Evolutionary conservation across 2,113 vertebrate genomes (phyloP).

Genomic region (Pseudonaja textilis): DNA sequence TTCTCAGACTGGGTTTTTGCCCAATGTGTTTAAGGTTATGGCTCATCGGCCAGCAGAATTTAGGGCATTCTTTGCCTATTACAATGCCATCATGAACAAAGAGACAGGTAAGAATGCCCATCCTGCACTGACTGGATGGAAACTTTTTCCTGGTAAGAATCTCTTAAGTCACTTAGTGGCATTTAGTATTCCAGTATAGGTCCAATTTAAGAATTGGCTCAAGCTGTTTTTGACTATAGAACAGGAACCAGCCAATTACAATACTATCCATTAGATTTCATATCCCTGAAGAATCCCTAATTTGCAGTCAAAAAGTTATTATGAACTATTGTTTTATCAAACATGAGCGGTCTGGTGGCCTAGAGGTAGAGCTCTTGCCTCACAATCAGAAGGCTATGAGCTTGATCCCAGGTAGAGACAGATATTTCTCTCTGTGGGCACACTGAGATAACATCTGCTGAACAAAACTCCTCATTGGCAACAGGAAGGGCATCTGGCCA

Average conservation of each 20-base stretch:
- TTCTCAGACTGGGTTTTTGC: slow-evolving; percentile 77
- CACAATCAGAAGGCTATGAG: too few species aligned
- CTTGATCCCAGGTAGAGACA: too few species aligned
- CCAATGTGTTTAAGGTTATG: slow-evolving; percentile 80
- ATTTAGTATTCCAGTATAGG: neutral
- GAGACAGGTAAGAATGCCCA: slow-evolving; percentile 73
- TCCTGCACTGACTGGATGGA: neutral
- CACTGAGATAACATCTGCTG: too few species aligned
- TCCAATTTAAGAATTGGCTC: neutral
- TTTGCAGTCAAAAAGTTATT: neutral
- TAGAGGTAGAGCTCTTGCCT: too few species aligned
- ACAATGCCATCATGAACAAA: slow-evolving; percentile 84
- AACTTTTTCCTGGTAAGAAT: neutral
- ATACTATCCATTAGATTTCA: neutral
- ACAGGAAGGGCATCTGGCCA: too few species aligned
- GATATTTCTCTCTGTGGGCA: too few species aligned
- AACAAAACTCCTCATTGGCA: too few species aligned
- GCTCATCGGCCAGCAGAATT: slow-evolving; percentile 80
- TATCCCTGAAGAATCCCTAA: neutral
- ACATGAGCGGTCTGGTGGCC: neutral
- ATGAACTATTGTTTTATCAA: neutral
- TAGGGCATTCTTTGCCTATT: slow-evolving; percentile 84
- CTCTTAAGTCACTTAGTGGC: neutral
- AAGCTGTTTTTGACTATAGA: neutral
- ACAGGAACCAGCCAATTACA: neutral